Evolutionary conservation across 2,888 invertebrate genomes (phyloP).

Genomic region (Atherix ibis): DNA sequence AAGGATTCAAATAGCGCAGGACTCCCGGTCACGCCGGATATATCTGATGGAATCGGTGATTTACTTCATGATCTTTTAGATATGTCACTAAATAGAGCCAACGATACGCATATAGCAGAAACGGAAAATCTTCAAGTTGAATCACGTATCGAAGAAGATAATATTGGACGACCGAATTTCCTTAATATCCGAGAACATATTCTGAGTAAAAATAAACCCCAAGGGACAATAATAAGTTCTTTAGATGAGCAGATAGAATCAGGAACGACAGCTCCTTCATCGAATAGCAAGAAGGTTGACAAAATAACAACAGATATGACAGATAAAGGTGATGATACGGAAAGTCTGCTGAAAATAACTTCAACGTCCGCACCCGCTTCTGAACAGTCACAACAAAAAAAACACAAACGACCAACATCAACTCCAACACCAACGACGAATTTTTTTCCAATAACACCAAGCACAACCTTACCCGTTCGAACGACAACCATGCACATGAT

Average conservation of each 20-base stretch:
- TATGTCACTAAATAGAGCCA: constrained; percentile 17
- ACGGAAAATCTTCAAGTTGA: constrained; percentile 6
- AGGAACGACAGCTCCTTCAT: neutral
- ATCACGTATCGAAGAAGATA: constrained; percentile 5
- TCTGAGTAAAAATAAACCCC: constrained; percentile 20
- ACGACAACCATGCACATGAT: too few species aligned
- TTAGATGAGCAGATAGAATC: too few species aligned
- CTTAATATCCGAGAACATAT: constrained; percentile 31
- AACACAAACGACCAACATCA: constrained; percentile 1
- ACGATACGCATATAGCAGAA: constrained; percentile 6
- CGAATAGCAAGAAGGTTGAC: neutral
- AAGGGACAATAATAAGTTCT: too few species aligned
- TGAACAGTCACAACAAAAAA: constrained; percentile 2
- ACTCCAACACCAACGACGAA: neutral
- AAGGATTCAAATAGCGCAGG: neutral
- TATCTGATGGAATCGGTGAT: constrained; percentile 26
- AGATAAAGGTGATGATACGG: too few species aligned
- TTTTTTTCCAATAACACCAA: too few species aligned
- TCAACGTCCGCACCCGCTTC: constrained; percentile 4
- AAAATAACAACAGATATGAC: too few species aligned
- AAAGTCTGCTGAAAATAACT: too few species aligned
- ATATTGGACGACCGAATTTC: constrained; percentile 22
- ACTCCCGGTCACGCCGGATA: constrained; percentile 6
- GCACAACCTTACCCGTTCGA: too few species aligned
- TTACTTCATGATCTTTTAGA: constrained; percentile 27